phyloP scores from a whole-genome alignment of 2,888 invertebrate genomes.

The Drosophila colorata region DNA sequence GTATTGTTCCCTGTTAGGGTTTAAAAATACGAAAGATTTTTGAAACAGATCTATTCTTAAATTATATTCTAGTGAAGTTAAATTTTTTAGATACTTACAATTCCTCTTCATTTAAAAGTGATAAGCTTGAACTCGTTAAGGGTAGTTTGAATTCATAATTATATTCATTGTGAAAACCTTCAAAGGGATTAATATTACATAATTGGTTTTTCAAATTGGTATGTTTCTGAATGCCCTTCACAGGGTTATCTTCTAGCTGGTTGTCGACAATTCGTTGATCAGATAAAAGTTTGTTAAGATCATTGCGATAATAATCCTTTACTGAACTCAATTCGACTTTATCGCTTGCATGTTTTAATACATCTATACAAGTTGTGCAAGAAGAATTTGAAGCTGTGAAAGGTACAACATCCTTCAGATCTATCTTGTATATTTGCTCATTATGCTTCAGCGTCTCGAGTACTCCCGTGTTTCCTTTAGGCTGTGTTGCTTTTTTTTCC shows the following conservation, averaged over 20 bases:
- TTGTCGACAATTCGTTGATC: slow-evolving; percentile 1
- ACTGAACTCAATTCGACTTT: neutral
- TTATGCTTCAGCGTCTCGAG: neutral
- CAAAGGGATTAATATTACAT: neutral
- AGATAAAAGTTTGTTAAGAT: slow-evolving; percentile 6
- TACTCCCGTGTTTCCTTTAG: neutral
- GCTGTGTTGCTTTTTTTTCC: neutral
- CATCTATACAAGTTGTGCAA: neutral
- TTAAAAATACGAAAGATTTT: too few species aligned
- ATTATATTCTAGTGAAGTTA: too few species aligned
- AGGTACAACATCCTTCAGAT: neutral
- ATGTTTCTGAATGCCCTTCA: neutral
- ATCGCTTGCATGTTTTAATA: neutral
- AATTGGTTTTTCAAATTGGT: neutral
- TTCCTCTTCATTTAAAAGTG: too few species aligned
- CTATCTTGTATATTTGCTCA: neutral
- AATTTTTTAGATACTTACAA: too few species aligned
- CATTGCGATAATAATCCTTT: neutral
- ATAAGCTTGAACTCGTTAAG: too few species aligned
- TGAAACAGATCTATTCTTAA: too few species aligned
- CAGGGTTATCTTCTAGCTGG: neutral
- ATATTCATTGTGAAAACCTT: slow-evolving; percentile 1
- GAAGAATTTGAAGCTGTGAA: neutral
- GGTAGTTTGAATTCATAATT: too few species aligned
- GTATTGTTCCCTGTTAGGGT: too few species aligned